These are phyloP conservation scores for Ceuthmochares aereus DNA, from an alignment of 2,113 vertebrate genomes.

Conservation along the genomic window DNA sequence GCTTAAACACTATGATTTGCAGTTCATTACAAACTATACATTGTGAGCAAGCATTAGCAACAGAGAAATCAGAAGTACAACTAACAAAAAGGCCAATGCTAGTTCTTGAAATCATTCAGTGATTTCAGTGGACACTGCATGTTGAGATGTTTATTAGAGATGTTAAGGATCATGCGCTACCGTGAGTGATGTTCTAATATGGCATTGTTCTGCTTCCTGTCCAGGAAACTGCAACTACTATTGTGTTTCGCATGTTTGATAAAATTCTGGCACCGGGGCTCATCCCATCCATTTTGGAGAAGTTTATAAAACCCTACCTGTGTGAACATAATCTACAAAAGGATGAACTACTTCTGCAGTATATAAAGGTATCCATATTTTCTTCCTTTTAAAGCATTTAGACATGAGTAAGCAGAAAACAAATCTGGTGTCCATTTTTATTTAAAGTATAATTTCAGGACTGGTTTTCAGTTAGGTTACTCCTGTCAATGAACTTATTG, in stretches of 20 bases:
- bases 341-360: conserved; percentile 89
- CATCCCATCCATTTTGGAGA: conserved; percentile 84
- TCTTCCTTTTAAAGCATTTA: neutral
- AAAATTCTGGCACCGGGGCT: conserved; percentile 92
- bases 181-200: neutral
- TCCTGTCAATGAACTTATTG: neutral
- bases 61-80: neutral
- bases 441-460: neutral
- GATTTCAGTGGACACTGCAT: neutral
- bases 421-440: neutral
- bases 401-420: neutral
- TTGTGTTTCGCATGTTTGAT: conserved; percentile 94
- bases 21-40: neutral
- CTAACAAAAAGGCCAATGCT: neutral
- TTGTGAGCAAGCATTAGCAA: neutral
- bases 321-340: conserved; percentile 84
- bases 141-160: neutral
- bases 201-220: neutral
- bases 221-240: conserved; percentile 85
- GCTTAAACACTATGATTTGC: neutral
- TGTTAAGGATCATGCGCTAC: neutral
- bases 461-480: neutral
- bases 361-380: conserved; percentile 85
- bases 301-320: conserved; percentile 85
- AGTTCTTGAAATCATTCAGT: neutral